Conservation (phyloP, 2,888 invertebrate species). For the Ganaspis brasiliensis region DNA sequence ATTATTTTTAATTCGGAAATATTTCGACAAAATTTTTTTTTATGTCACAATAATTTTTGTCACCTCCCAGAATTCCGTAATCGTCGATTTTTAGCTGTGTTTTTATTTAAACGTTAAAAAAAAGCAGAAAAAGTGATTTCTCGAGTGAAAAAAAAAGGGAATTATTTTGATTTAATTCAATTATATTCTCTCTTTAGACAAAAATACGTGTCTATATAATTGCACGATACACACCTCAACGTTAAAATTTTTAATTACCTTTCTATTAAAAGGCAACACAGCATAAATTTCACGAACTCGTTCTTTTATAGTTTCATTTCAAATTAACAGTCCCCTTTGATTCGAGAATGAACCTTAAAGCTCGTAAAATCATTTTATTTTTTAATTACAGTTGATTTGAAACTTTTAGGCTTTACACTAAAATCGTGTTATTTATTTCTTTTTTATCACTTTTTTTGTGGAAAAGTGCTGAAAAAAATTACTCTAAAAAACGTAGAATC, state of each 20-base stretch:
- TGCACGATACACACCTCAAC: background rate
- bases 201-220: background rate
- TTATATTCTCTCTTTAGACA: background rate
- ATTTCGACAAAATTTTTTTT: no score
- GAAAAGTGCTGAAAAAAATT: no score
- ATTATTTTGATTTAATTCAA: background rate
- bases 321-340: constrained; percentile 2
- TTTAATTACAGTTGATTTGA: background rate
- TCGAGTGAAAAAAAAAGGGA: no score
- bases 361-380: background rate
- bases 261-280: background rate
- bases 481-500: no score
- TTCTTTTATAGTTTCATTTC: constrained; percentile 7
- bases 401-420: background rate
- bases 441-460: no score
- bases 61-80: no score
- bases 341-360: background rate
- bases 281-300: background rate
- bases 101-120: no score
- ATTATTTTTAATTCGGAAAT: no score
- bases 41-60: no score
- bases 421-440: background rate
- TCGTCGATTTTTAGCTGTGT: no score
- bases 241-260: constrained; percentile 22
- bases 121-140: no score